Base-by-base conservation (phyloP, 2,888 invertebrate genomes). In the Ferrisia virgata region DNA sequence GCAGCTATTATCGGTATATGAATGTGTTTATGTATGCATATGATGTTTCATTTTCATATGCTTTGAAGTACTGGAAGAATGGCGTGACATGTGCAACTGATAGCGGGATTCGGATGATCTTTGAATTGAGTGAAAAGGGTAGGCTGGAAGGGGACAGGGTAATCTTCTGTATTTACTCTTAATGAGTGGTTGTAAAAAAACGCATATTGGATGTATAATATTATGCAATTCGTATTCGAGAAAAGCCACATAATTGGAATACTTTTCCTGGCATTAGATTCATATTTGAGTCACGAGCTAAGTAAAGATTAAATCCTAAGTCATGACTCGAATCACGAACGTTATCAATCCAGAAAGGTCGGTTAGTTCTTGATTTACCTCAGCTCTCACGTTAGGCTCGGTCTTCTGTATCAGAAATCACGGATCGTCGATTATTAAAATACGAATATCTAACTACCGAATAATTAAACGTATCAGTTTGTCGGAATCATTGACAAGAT, bases 321-420 rank as follows among this genome's bases (percentile, higher is more conserved):
- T 64, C 64, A 64, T 64, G 64, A 64, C 64, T 64, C 28, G 31
- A 64, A 25, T 64, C 64, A 64, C 64, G 64, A 64, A 64, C 64
- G 64, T 64, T 64, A 64, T 64, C 64, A 64, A 64, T 64, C 64
- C 28, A 5, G 47, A 47, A 47, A 47, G n/a, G 28, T 64, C 28
- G 64, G 31, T 47, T 18, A 64, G 28, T 28, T 64, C 64, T 11
- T 31, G 64, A 64, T 64, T 64, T 13, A 47, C 47, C 28, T 64
- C 9, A 64, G 28, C 28, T 64, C 47, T 64, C 64, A 28, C 64
- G 25, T 28, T n/a, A 8, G 18, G 18, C 47, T n/a, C 47, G 6
- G 47, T 18, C 18, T 47, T 47, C 18, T 47, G 18, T 47, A 47
- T 18, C 47, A 47, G 18, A 47, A 6, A 36, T 47, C 47, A 47